These are phyloP conservation scores for Cebus imitator DNA, from an alignment of 2,113 vertebrate species.

Conservation along the genomic window DNA sequence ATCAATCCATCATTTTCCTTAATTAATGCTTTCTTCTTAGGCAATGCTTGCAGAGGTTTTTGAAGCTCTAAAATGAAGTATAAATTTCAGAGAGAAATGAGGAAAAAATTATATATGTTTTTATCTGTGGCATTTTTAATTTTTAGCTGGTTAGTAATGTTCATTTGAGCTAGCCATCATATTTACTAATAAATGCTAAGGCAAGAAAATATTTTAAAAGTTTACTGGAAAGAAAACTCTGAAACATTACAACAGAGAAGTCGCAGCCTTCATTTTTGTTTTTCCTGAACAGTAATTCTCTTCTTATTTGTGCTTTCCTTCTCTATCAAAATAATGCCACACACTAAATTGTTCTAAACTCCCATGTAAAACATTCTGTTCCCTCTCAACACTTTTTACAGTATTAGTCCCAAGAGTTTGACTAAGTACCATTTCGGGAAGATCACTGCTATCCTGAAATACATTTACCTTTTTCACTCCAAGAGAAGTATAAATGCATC, in stretches of 20 bases:
- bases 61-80: neutral
- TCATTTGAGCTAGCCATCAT: neutral
- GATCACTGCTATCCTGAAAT: too few relatives aligned
- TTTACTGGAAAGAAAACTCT: neutral
- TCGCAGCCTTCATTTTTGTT: neutral
- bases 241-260: neutral
- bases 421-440: neutral
- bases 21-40: neutral
- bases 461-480: neutral
- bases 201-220: neutral
- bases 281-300: neutral
- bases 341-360: neutral
- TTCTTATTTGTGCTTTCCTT: neutral
- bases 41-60: neutral
- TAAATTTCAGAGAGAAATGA: neutral
- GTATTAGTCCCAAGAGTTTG: neutral
- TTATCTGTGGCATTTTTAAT: neutral
- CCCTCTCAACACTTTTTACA: neutral
- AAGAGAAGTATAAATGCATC: neutral
- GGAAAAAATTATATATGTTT: neutral
- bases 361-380: neutral
- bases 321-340: neutral
- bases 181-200: neutral
- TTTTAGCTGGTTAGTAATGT: neutral
- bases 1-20: neutral